These are phyloP conservation scores for Saguinus imperator DNA, from an alignment of 2,113 vertebrate genomes.

Conservation along the genomic window DNA sequence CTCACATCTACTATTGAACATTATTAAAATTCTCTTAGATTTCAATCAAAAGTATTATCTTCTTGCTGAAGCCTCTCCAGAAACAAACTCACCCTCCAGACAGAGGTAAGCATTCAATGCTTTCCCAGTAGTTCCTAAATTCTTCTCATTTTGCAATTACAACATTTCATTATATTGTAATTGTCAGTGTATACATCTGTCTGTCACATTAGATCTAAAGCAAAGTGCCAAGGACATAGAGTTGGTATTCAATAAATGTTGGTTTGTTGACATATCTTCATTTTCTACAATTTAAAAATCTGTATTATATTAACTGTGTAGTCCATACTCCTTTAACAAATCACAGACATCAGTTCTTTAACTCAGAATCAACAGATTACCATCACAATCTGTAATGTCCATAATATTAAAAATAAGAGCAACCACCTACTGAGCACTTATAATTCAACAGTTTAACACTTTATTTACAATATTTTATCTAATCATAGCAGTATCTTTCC, in stretches of 20 bases:
- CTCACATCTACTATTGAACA: background rate
- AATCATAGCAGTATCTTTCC: background rate
- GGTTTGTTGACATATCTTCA: background rate
- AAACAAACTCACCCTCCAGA: background rate
- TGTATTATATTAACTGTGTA: background rate
- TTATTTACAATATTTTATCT: constrained; percentile 23
- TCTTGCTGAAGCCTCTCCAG: background rate
- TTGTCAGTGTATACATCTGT: background rate
- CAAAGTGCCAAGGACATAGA: background rate
- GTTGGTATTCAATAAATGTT: background rate
- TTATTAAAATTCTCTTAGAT: background rate
- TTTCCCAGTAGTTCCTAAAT: background rate
- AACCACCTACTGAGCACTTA: background rate
- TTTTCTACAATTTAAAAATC: constrained; percentile 17
- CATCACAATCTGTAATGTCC: background rate
- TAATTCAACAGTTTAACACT: background rate
- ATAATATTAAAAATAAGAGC: constrained; percentile 26
- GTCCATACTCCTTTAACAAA: background rate
- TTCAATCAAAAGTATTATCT: background rate
- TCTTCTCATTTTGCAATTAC: background rate
- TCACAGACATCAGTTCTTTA: constrained; percentile 9
- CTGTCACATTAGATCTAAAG: constrained; percentile 15
- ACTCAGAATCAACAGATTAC: constrained; percentile 3
- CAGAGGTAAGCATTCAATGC: background rate
- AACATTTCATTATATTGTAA: background rate